phyloP scores from a whole-genome alignment of 2,797 vertebrate species.

The Ambastaia sidthimunki region DNA sequence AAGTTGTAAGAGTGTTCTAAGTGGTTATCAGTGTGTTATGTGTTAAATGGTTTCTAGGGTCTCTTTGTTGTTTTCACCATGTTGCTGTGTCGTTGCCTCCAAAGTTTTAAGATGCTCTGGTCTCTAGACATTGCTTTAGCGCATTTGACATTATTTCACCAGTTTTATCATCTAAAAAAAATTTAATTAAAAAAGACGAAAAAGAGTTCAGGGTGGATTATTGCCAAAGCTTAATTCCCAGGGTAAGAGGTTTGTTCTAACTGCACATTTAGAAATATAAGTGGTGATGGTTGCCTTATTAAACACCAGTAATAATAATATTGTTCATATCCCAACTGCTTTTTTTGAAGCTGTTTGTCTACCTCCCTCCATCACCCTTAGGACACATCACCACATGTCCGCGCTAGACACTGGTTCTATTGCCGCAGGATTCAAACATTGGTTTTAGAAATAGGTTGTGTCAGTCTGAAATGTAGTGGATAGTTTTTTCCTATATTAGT shows the following conservation, averaged over 20 bases:
- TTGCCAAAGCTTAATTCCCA: too few species aligned
- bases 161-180: too few species aligned
- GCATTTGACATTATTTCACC: too few species aligned
- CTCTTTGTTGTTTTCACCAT: too few species aligned
- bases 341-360: slow-evolving; percentile 29
- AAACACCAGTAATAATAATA: not conserved
- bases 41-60: too few species aligned
- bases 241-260: not conserved
- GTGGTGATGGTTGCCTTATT: not conserved
- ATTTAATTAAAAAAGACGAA: too few species aligned
- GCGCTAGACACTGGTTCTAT: slow-evolving; percentile 14
- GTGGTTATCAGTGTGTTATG: too few species aligned
- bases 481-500: slow-evolving; percentile 5
- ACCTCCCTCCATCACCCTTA: slow-evolving; percentile 21
- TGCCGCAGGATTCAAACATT: slow-evolving; percentile 30
- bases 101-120: too few species aligned
- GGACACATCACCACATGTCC: slow-evolving; percentile 36
- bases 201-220: too few species aligned
- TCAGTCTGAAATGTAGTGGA: slow-evolving; percentile 43
- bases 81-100: too few species aligned
- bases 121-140: too few species aligned
- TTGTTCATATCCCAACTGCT: not conserved
- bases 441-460: slow-evolving; percentile 26
- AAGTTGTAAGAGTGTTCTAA: too few species aligned
- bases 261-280: not conserved